A percentile compares a stretch with the other conserved stretches of the same genome.
These are phyloP conservation scores for Drosophila histrio DNA, from an alignment of 2,888 invertebrate species.

Conservation along the genomic window DNA sequence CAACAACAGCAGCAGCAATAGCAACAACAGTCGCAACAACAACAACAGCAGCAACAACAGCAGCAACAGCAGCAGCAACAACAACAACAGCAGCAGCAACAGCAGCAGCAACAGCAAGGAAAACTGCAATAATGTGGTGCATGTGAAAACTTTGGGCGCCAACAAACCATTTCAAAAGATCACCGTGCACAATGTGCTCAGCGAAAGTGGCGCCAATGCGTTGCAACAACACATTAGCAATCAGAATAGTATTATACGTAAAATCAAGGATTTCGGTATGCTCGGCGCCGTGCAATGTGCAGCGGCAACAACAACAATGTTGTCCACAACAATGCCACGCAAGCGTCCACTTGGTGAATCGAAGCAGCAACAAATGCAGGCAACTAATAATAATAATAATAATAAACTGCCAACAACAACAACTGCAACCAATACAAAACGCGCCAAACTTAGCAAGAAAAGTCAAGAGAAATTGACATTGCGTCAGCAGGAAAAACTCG, in stretches of 20 bases:
- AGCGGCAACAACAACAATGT: conserved; percentile 25
- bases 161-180: conserved; percentile 82
- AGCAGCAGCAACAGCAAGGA: conserved; percentile 18
- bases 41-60: conserved; percentile 6
- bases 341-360: conserved; percentile 68
- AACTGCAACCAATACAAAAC: conserved; percentile 43
- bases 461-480: neutral
- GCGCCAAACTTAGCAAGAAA: conserved; percentile 54
- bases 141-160: conserved; percentile 42
- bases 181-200: conserved; percentile 81
- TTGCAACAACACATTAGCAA: conserved; percentile 73
- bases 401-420: conserved; percentile 45
- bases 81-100: neutral
- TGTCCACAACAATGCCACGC: conserved; percentile 33
- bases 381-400: too few relatives aligned
- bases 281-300: conserved; percentile 77
- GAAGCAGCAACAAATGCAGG: conserved; percentile 27
- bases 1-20: neutral
- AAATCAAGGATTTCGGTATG: conserved; percentile 84
- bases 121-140: conserved; percentile 35
- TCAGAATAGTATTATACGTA: conserved; percentile 82
- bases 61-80: neutral
- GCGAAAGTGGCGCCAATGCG: conserved; percentile 76
- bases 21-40: neutral
- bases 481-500: conserved; percentile 3